Base-by-base conservation (phyloP, 2,797 vertebrate genomes). In the Muscicapa striata region DNA sequence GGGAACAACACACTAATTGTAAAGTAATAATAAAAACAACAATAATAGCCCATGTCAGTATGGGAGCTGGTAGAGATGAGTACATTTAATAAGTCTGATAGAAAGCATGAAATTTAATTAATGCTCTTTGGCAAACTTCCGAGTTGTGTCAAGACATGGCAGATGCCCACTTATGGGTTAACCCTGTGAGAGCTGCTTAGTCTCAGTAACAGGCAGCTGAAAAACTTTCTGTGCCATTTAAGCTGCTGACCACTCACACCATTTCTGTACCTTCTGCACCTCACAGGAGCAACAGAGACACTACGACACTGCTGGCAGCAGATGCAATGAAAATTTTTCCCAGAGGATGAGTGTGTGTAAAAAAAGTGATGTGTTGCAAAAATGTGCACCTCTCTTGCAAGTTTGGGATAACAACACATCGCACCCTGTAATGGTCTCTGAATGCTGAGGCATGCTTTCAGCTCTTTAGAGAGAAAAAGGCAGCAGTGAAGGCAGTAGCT, bases 81-180 rank as follows among this genome's bases (percentile, higher is more conserved):
- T 79, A 73, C 58, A 73, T 88, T 94, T 90, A 95, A 89, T 87
- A 95, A 92, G 72, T 89, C 84, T 80, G 64, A 82, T 80, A 87
- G 84, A 96, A 97, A 95, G 89, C 81, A 92, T 92, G 88, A 93
- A 90, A 97, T 95, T 70, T 77, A 96, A 90, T 94, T 95, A 94
- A 95, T 87, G 52, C 20, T 68, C 38, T 90, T 83, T 94, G 95
- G 90, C 93, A 96, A 90, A 89, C 58, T 80, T 95, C 86, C 9
- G 38, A 94, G 43, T 72, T 77, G 22, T 80, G 72, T 92, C 90
- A 95, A 84, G 88, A 79, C 61, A 74, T 5, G 11, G 75, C 74
- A 92, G 78, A 72, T 83, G 24, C 34, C n/a, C 57, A 48, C 38
- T 84, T 23, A 62, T 30, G 72, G 32, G n/a, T 92, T 95, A 95